Conservation (phyloP, 1,140 invertebrate species). For the Drosophila punjabiensis region DNA sequence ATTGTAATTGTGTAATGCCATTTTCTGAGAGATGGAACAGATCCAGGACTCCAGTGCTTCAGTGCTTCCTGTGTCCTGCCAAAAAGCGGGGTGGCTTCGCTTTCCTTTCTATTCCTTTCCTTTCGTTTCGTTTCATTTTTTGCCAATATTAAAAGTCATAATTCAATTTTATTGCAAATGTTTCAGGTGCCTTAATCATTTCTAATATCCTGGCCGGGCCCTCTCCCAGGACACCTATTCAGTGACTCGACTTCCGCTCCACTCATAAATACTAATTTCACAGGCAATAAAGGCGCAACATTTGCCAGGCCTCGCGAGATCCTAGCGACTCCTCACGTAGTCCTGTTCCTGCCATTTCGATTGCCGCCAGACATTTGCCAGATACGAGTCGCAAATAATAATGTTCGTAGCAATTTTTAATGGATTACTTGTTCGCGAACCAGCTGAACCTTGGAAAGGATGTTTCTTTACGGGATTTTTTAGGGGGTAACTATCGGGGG, state of each 20-base stretch:
- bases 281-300: slow-evolving; percentile 82
- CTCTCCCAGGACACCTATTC: slow-evolving; percentile 69
- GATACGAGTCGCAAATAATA: slow-evolving; percentile 53
- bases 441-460: neutral
- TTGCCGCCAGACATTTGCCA: slow-evolving; percentile 70
- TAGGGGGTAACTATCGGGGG: neutral
- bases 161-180: slow-evolving; percentile 85
- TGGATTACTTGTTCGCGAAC: slow-evolving; percentile 62
- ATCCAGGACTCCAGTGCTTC: slow-evolving; percentile 5
- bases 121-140: slow-evolving; percentile 19
- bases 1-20: slow-evolving; percentile 74
- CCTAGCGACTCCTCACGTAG: slow-evolving; percentile 59
- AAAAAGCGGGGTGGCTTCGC: slow-evolving; percentile 20
- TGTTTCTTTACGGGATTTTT: neutral
- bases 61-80: slow-evolving; percentile 26
- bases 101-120: slow-evolving; percentile 5
- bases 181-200: slow-evolving; percentile 83
- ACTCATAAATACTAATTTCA: slow-evolving; percentile 85
- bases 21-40: slow-evolving; percentile 22
- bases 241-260: slow-evolving; percentile 52
- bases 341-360: slow-evolving; percentile 56
- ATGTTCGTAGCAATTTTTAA: slow-evolving; percentile 66
- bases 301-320: slow-evolving; percentile 57
- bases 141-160: slow-evolving; percentile 84
- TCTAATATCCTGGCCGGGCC: slow-evolving; percentile 77